phyloP scores from a whole-genome alignment of 2,888 invertebrate species.

The Drosophila suboccidentalis region DNA sequence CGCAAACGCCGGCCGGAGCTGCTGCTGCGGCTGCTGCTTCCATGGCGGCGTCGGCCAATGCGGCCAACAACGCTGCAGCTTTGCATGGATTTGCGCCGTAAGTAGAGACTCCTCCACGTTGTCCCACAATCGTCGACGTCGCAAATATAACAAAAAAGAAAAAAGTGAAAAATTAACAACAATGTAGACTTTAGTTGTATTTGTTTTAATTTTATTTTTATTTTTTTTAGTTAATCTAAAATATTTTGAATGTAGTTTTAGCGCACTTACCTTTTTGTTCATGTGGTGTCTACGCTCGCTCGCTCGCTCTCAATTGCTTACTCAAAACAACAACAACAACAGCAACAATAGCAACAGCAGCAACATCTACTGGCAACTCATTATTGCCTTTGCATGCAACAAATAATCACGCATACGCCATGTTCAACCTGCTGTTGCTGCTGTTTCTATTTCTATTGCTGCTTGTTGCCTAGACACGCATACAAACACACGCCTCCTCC shows the following conservation, averaged over 20 bases:
- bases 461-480: slow-evolving; percentile 24
- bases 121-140: slow-evolving; percentile 52
- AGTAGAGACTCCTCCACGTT: slow-evolving; percentile 87
- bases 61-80: slow-evolving; percentile 92
- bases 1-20: slow-evolving; percentile 87
- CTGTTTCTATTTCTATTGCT: slow-evolving; percentile 8
- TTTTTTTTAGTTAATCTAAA: slow-evolving; percentile 50
- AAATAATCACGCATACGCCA: slow-evolving; percentile 56
- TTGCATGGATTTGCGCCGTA: slow-evolving; percentile 96
- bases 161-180: slow-evolving; percentile 35
- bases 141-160: slow-evolving; percentile 38
- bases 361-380: slow-evolving; percentile 26
- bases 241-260: slow-evolving; percentile 74
- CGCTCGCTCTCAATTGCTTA: slow-evolving; percentile 52
- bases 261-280: slow-evolving; percentile 70
- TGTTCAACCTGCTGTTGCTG: slow-evolving; percentile 31
- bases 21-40: slow-evolving; percentile 88
- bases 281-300: slow-evolving; percentile 66
- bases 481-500: slow-evolving; percentile 13
- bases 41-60: slow-evolving; percentile 87
- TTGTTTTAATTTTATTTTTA: slow-evolving; percentile 30
- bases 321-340: slow-evolving; percentile 18
- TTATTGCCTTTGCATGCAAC: slow-evolving; percentile 48
- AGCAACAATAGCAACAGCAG: slow-evolving; percentile 20
- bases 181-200: slow-evolving; percentile 65